Conservation (phyloP, 2,113 vertebrate species). For the Aix galericulata region DNA sequence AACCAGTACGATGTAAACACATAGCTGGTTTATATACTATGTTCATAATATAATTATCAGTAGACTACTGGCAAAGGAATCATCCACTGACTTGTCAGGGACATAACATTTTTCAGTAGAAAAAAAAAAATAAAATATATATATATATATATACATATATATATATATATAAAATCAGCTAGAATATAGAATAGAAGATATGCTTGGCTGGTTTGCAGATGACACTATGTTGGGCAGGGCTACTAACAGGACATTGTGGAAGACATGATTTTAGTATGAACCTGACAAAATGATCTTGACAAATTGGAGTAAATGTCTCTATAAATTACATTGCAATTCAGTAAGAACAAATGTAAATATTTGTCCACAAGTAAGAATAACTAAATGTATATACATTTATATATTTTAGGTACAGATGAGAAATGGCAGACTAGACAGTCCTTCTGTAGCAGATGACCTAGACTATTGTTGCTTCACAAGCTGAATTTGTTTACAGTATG, state of each 20-base stretch:
- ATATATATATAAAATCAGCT: background rate
- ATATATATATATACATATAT: too few species aligned
- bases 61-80: background rate
- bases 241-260: background rate
- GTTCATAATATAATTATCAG: background rate
- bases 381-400: too few species aligned
- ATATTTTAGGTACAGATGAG: background rate
- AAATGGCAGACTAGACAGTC: background rate
- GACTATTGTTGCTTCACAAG: background rate
- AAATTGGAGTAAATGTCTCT: background rate
- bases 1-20: background rate
- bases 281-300: background rate
- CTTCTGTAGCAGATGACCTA: background rate
- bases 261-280: background rate
- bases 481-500: background rate
- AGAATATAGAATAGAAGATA: background rate
- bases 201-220: background rate
- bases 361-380: background rate
- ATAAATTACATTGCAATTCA: background rate
- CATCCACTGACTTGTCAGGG: background rate
- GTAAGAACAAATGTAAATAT: background rate
- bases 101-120: background rate
- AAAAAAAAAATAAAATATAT: too few species aligned
- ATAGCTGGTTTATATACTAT: background rate
- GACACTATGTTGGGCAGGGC: background rate